Evolutionary conservation across 2,888 invertebrate genomes (phyloP), one percentile per base, ranked within the genome.

Genomic region (Heliconius sara): DNA sequence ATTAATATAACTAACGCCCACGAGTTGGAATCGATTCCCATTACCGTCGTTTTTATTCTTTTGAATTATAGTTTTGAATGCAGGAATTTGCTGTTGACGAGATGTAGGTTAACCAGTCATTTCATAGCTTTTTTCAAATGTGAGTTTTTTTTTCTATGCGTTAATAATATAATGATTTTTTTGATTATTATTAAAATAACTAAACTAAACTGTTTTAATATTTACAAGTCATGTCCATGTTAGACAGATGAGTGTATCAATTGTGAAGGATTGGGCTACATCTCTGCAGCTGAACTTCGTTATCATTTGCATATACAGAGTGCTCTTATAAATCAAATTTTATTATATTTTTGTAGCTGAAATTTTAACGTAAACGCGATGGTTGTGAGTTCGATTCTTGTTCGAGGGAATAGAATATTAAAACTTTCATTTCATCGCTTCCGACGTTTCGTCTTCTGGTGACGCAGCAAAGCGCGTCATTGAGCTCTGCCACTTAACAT

Each of bases 231-330:
- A 43, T 73, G 52, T 81, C 80, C 80, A 76, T 60, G 67, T 66
- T 57, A 73, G 30, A 16, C 68, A 66, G 76, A 34, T 73, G 76
- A 57, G 63, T 78, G 66, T 57, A 78, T 57, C 74, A 91, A 92
- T 92, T 91, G 91, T 88, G 86, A 87, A 84, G 90, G 91, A 91
- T 91, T 90, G 88, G 86, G 88, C 84, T 87, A 87, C 89, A 87
- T 89, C 88, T 87, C 83, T 82, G 82, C 88, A 89, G 89, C 87
- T 89, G 87, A 88, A 88, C 87, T 87, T 90, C 87, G 85, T 89
- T 89, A 88, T 85, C 71, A 83, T 73, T 39, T 74, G 72, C 65
- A 80, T 47, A 76, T 87, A 90, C 85, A 88, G 90, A 83, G 0
- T 89, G 91, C 81, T 78, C 66, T 27, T 67, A 27, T 68, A 25